phyloP scores from a whole-genome alignment of 2,888 invertebrate species.

The Mystacides longicornis region DNA sequence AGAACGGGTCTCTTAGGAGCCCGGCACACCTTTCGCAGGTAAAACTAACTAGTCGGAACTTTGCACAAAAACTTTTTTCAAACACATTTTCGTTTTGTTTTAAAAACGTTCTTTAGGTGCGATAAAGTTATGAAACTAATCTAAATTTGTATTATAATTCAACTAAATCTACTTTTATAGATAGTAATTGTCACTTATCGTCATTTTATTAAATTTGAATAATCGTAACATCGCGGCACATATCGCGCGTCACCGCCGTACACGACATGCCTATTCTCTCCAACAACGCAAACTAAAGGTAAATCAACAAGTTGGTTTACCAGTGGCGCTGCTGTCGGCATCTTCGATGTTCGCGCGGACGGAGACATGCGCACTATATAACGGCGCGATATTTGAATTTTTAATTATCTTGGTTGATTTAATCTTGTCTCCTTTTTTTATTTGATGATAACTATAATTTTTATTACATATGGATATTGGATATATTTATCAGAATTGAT shows the following conservation, averaged over 20 bases:
- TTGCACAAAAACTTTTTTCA: conserved; percentile 17
- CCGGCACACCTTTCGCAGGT: conserved; percentile 18
- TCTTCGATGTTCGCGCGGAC: no score
- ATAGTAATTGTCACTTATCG: conserved; percentile 6
- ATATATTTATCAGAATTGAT: no score
- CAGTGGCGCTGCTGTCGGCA: conserved; percentile 12
- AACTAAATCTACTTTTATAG: background rate
- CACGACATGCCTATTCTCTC: background rate
- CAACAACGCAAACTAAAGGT: conserved; percentile 13
- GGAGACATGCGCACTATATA: conserved; percentile 7
- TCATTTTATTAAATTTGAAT: conserved; percentile 8
- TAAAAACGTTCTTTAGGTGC: background rate
- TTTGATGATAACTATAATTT: no score
- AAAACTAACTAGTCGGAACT: conserved; percentile 12
- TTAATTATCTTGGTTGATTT: no score
- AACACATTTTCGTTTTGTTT: conserved; percentile 7
- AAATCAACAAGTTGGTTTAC: conserved; percentile 15
- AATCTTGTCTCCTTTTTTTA: no score
- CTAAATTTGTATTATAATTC: background rate
- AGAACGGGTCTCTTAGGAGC: conserved; percentile 12
- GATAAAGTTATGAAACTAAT: background rate
- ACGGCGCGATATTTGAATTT: background rate
- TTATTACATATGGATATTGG: no score
- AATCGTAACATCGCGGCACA: conserved; percentile 15
- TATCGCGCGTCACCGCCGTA: conserved; percentile 2